A percentile compares a stretch with the other conserved stretches of the same genome.
These are phyloP conservation scores for Dryas iulia DNA, from an alignment of 1,140 invertebrate genomes.

Conservation along the genomic window DNA sequence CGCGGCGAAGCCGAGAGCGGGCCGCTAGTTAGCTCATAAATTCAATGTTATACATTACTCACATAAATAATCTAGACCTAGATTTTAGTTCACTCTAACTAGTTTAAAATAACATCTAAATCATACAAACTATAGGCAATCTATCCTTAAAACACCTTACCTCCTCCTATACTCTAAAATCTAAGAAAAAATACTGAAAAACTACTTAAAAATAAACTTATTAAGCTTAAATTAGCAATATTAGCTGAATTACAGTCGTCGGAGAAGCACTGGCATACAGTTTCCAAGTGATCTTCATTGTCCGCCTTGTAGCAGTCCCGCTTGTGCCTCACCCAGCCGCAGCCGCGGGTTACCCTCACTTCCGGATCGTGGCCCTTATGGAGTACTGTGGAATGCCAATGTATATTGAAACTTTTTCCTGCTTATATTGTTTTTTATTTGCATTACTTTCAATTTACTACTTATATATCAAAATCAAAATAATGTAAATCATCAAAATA, in stretches of 20 bases:
- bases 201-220: neutral
- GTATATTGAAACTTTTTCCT: too few relatives aligned
- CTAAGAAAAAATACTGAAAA: slow-evolving; percentile 9
- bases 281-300: slow-evolving; percentile 80
- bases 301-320: slow-evolving; percentile 77
- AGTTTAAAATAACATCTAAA: too few relatives aligned
- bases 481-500: too few relatives aligned
- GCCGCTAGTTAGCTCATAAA: too few relatives aligned
- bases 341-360: slow-evolving; percentile 76
- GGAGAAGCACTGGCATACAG: slow-evolving; percentile 79
- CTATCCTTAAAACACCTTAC: neutral
- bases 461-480: too few relatives aligned
- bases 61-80: too few relatives aligned
- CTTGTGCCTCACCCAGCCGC: slow-evolving; percentile 76
- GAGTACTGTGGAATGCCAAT: slow-evolving; percentile 50
- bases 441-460: too few relatives aligned
- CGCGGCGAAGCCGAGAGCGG: too few relatives aligned
- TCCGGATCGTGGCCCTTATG: slow-evolving; percentile 60
- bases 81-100: too few relatives aligned
- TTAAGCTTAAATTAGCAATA: slow-evolving; percentile 5
- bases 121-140: too few relatives aligned
- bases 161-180: neutral
- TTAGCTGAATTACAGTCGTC: slow-evolving; percentile 78
- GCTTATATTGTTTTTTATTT: too few relatives aligned
- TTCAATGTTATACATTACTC: too few relatives aligned